Conservation (phyloP, 1,140 invertebrate species). For the Scaptomyza pallida region DNA sequence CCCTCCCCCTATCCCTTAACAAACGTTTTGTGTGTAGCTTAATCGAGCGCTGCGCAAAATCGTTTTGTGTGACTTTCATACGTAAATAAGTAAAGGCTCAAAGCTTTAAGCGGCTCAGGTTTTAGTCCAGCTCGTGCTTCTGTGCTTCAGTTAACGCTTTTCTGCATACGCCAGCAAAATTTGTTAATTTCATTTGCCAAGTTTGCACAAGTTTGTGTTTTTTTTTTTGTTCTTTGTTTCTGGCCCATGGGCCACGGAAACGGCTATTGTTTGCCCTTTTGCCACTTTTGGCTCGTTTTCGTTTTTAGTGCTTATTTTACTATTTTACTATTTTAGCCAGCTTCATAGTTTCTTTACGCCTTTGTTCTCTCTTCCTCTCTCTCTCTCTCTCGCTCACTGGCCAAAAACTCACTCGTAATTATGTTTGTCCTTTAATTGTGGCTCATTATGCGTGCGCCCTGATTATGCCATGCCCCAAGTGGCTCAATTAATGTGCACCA, state of each 20-base stretch:
- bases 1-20: neutral
- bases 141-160: slow-evolving; percentile 18
- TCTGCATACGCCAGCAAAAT: slow-evolving; percentile 69
- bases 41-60: slow-evolving; percentile 71
- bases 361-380: too few relatives aligned
- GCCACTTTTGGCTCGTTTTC: slow-evolving; percentile 6
- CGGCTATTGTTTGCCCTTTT: slow-evolving; percentile 51
- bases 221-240: too few relatives aligned
- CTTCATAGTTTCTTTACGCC: slow-evolving; percentile 4
- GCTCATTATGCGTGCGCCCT: slow-evolving; percentile 76
- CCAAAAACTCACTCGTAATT: slow-evolving; percentile 68
- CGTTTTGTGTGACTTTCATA: slow-evolving; percentile 79
- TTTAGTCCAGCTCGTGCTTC: slow-evolving; percentile 1
- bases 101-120: slow-evolving; percentile 17
- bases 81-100: slow-evolving; percentile 62
- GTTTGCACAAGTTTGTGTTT: slow-evolving; percentile 68
- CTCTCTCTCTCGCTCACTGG: slow-evolving; percentile 21
- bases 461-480: slow-evolving; percentile 73
- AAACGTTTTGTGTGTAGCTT: slow-evolving; percentile 42
- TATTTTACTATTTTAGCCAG: slow-evolving; percentile 11
- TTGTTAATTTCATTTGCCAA: slow-evolving; percentile 79
- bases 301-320: slow-evolving; percentile 8
- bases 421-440: slow-evolving; percentile 80
- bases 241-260: neutral
- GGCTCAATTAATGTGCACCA: slow-evolving; percentile 72